Base-by-base conservation (phyloP, 2,888 invertebrate genomes). In the Hypomecis punctinalis region DNA sequence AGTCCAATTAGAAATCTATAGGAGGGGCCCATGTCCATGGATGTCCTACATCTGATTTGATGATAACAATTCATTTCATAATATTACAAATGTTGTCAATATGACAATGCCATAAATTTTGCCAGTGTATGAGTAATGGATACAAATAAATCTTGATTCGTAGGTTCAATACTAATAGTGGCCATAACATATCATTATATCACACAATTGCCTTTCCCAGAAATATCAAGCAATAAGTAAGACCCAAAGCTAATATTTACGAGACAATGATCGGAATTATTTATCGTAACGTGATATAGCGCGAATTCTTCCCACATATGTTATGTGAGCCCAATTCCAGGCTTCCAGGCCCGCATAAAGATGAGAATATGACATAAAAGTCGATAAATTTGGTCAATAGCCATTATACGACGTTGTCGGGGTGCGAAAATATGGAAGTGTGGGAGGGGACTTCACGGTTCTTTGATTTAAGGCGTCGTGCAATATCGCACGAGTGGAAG, bases 301-400 rank as follows among this genome's bases (percentile, higher is more conserved):
- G 68, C 79, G 74, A 78, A 70, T 78, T 80, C 76, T 78, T 75
- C 76, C 71, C 79, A 77, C 80, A 81, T 79, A 84, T 79, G 80
- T 83, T 82, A 81, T 80, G 80, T 77, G 77, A 76, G 82, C 79
- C 84, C 86, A 85, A 87, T 88, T 82, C 79, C 77, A 78, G 76
- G 75, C 76, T 75, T 76, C 76, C 75, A 80, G 79, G 76, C 79
- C 80, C 83, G 84, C 88, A 90, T 88, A 89, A 89, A 88, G 86
- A 90, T 88, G 87, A 86, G 89, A 90, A 90, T 89, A 89, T 88
- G 90, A 89, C 90, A 86, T 83, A 84, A 88, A 88, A 88, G 87
- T 89, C 90, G 85, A 91, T 92, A 91, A 91, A 92, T 92, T 90
- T 89, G 87, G 86, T 89, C 91, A 90, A 91, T 89, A 86, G 90